Evolutionary conservation across 2,888 invertebrate genomes (phyloP).

Genomic region (Allolobophora icterica): DNA sequence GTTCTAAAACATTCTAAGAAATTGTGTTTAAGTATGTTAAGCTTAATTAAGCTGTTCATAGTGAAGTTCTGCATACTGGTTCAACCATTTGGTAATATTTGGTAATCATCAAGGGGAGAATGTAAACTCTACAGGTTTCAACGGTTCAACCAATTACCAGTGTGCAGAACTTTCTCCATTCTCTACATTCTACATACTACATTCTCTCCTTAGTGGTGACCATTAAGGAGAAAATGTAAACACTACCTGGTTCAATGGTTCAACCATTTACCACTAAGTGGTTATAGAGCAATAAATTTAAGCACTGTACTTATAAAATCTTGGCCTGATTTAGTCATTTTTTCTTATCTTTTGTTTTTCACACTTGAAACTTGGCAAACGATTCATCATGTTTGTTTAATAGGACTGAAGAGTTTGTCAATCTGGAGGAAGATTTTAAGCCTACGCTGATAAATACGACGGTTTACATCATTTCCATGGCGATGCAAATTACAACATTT

Average conservation of each 20-base stretch:
- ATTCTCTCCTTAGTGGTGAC: too few relatives aligned
- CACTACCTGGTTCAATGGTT: too few relatives aligned
- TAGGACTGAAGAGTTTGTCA: slow-evolving; percentile 51
- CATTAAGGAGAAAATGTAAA: too few relatives aligned
- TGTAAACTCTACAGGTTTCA: too few relatives aligned
- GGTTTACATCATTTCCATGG: slow-evolving; percentile 96
- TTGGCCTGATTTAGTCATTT: neutral
- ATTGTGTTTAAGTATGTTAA: neutral
- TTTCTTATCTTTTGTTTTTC: neutral
- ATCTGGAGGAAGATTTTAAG: slow-evolving; percentile 82
- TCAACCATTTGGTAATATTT: too few relatives aligned
- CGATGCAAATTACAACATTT: slow-evolving; percentile 95
- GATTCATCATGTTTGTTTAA: neutral
- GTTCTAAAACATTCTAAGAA: neutral
- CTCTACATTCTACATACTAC: too few relatives aligned
- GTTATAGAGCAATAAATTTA: neutral
- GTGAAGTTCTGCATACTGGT: neutral
- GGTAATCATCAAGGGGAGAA: too few relatives aligned
- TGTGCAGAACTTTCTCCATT: too few relatives aligned
- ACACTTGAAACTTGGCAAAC: neutral
- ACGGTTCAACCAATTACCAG: too few relatives aligned
- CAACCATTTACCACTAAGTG: neutral
- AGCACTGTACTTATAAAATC: neutral
- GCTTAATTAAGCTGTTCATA: neutral
- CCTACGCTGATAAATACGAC: slow-evolving; percentile 95